Evolutionary conservation across 2,113 vertebrate species (phyloP).

Genomic region (Thalassoma bifasciatum): DNA sequence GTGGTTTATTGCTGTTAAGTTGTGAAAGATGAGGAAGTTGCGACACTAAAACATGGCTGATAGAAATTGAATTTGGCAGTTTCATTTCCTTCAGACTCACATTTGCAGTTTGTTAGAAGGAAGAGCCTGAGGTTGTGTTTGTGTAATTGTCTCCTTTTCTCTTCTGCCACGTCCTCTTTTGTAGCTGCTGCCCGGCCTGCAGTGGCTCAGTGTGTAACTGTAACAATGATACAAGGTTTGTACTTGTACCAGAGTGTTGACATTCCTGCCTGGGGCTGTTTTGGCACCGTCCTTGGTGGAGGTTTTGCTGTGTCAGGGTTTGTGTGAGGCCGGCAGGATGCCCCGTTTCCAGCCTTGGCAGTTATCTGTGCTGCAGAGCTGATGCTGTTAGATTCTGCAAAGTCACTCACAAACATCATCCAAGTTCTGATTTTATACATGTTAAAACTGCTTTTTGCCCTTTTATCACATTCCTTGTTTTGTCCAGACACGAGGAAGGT

Average conservation of each 20-base stretch:
- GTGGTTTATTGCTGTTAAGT: constrained; percentile 8
- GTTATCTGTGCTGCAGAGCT: constrained; percentile 33
- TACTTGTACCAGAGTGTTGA: neutral
- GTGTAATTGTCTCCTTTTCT: constrained; percentile 6
- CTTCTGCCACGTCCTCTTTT: neutral
- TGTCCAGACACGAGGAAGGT: neutral
- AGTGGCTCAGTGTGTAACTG: neutral
- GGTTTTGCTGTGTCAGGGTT: constrained; percentile 62
- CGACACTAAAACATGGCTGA: constrained; percentile 36
- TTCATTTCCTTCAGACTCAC: constrained; percentile 64
- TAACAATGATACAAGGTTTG: constrained; percentile 4
- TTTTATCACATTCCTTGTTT: constrained; percentile 10
- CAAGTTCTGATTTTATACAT: constrained; percentile 23
- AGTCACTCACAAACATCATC: constrained; percentile 9
- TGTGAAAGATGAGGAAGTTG: constrained; percentile 62
- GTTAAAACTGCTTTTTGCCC: constrained; percentile 8
- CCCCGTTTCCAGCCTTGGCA: constrained; percentile 37
- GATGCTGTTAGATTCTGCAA: constrained; percentile 31
- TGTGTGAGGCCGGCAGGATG: constrained; percentile 39
- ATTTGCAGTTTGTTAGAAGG: constrained; percentile 2
- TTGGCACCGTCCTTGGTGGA: constrained; percentile 20
- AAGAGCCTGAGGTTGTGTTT: constrained; percentile 5
- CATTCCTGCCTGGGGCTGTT: constrained; percentile 1
- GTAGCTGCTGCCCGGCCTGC: neutral
- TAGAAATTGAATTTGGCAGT: constrained; percentile 51